These are phyloP conservation scores for Drosophila equinoxialis DNA, from an alignment of 1,140 invertebrate genomes.

Conservation along the genomic window DNA sequence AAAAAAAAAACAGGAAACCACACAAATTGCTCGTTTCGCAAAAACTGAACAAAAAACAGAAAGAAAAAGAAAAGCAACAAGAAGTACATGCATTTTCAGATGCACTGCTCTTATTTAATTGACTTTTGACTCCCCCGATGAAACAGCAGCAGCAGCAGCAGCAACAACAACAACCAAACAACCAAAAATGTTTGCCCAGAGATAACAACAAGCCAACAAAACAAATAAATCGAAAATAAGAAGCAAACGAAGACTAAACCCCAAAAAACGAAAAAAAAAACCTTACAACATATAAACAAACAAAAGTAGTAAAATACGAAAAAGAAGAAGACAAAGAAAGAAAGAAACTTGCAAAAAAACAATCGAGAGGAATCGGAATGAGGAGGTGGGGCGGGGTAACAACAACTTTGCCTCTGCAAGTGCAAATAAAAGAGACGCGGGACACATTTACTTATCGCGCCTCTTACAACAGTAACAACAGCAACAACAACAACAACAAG, in stretches of 20 bases:
- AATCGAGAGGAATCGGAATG: neutral
- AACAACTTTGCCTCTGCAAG: slow-evolving; percentile 66
- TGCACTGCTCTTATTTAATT: slow-evolving; percentile 82
- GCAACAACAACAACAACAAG: slow-evolving; percentile 34
- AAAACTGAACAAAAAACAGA: slow-evolving; percentile 35
- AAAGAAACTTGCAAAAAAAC: slow-evolving; percentile 30
- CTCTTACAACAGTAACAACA: slow-evolving; percentile 54
- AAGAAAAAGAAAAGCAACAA: slow-evolving; percentile 51
- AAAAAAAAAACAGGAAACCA: slow-evolving; percentile 50
- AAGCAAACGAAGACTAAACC: slow-evolving; percentile 57
- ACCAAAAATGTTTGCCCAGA: slow-evolving; percentile 59
- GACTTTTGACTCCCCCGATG: slow-evolving; percentile 78
- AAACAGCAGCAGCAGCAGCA: slow-evolving; percentile 34
- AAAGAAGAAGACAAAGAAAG: slow-evolving; percentile 44
- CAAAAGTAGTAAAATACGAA: slow-evolving; percentile 31
- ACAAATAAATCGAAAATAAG: slow-evolving; percentile 78
- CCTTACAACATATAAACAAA: slow-evolving; percentile 50
- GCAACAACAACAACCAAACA: slow-evolving; percentile 16
- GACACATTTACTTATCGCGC: slow-evolving; percentile 81
- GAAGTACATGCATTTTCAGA: slow-evolving; percentile 71
- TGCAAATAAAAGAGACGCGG: slow-evolving; percentile 79
- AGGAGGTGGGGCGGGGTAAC: slow-evolving; percentile 14
- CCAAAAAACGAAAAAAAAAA: slow-evolving; percentile 43
- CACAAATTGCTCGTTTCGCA: slow-evolving; percentile 77
- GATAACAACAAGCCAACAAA: slow-evolving; percentile 79